A percentile compares a stretch with the other conserved stretches of the same genome.
These are phyloP conservation scores for Papilio glaucus DNA, from an alignment of 1,140 invertebrate species.

Conservation along the genomic window DNA sequence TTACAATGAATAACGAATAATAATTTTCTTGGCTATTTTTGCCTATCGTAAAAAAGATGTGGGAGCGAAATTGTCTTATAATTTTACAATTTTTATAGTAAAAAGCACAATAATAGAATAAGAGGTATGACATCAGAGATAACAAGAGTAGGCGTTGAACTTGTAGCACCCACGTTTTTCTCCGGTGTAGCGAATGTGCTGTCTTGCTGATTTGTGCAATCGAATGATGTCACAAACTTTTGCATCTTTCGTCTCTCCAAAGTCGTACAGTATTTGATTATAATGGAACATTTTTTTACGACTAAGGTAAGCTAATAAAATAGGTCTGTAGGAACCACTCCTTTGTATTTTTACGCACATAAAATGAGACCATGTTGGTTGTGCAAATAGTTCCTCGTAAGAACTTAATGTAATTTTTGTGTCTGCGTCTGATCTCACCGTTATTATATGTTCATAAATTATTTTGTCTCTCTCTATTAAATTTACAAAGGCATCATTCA, in stretches of 20 bases:
- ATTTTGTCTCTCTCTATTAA: neutral
- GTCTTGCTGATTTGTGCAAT: constrained; percentile 22
- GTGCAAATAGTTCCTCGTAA: no score
- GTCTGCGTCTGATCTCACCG: no score
- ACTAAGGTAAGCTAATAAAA: no score
- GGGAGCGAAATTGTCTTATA: neutral
- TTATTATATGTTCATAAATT: no score
- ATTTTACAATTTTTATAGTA: neutral
- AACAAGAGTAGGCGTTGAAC: constrained; percentile 30
- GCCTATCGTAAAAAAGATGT: neutral
- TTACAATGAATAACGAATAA: neutral
- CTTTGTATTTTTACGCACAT: no score
- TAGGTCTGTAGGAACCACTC: no score
- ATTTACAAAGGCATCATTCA: neutral
- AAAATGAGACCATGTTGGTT: no score
- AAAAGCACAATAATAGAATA: constrained; percentile 15
- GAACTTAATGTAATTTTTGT: no score
- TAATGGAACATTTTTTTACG: neutral
- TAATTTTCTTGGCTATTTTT: neutral
- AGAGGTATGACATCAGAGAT: constrained; percentile 17
- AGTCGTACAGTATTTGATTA: neutral
- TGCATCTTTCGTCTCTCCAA: neutral
- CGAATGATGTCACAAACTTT: constrained; percentile 15
- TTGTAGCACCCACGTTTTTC: constrained; percentile 35
- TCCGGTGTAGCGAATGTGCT: neutral